Evolutionary conservation across 2,797 vertebrate genomes (phyloP), one percentile per base, ranked within the genome.

Genomic region (Amazona finschi): DNA sequence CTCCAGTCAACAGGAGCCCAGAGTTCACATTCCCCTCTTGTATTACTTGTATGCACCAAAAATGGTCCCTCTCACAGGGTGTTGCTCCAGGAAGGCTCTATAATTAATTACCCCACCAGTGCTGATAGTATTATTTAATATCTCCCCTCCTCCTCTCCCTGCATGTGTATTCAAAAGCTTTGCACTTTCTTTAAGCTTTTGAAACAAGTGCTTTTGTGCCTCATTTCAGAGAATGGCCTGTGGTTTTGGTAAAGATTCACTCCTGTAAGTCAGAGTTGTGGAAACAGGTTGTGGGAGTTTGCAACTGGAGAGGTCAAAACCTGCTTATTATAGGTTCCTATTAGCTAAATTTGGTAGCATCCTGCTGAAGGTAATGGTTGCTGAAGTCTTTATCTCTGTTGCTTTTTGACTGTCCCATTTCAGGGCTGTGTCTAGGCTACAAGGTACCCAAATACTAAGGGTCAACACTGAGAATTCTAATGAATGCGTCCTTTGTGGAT

Each of bases 61-160:
- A 85, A 13, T 38, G 10, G 21, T 41, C 33, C 11, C 6, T 11
- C 6, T 70, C 10, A 4, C 3, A 13, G 6, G 18, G 11, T 53
- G 30, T 41, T 92, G 30, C 24, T 79, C 14, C 5, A 25, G 43
- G 31, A 58, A 19, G n/a, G 7, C 15, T 69, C n/a, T 82, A 11
- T 58, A 58, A 36, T 43, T 36, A 66, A 8, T 31, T 78, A 15
- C 3, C 4, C 20, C 5, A 6, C 3, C 8, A 33, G 36, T 41
- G 7, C 4, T 49, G 18, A 31, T 61, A 47, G 9, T n/a, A 24
- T 15, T 50, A 27, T 47, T 53, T 74, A 44, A 28, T 2, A 8
- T 15, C 5, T 7, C 4, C 6, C 2, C 6, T 16, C 18, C 16
- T 65, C 2, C 19, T 78, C 5, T 8, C 2, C 0, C 8, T 39